Base-by-base conservation (phyloP, 2,113 vertebrate genomes). In the Boulengeromyrus knoepffleri region DNA sequence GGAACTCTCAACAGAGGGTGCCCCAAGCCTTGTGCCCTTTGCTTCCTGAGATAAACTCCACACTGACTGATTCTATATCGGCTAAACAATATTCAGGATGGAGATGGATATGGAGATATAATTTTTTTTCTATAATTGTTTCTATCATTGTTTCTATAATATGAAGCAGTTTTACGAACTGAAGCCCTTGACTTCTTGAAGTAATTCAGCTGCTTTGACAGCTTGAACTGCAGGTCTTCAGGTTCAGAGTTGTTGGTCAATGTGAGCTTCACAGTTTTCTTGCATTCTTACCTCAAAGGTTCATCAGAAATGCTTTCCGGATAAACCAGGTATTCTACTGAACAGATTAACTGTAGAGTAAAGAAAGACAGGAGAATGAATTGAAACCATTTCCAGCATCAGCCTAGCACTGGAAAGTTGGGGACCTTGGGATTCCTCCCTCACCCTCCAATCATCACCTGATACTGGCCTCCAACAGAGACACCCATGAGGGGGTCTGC, bases 401-500 rank as follows among this genome's bases (percentile, higher is more conserved):
- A 45, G 9, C 19, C 46, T 49, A 17, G 52, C 36, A 24, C 10
- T 45, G 87, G 36, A 58, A 5, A 83, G 21, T 45, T 39, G 17
- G 27, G 70, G 70, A 36, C 46, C 21, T 19, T 39, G 21, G 17
- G 19, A 21, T 17, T n/a, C 58, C 36, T 46, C 62, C 42, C 74
- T 10, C 13, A 24, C 46, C 17, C 47, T 21, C 5, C 10, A 39
- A 7, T 80, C 36, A 7, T 80, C 8, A 15, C 70, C n/a, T 47
- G 17, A 93, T 90, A 90, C 90, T 49, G 88, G 91, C 87, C 90
- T 85, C 90, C 85, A 87, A 62, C 31, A 87, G 88, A 91, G 1
- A 2, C 92, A 93, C 92, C 89, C 66, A 93, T 91, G 90, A 96
- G 95, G 94, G 62, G 90, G 92, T 85, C 50, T 0, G 0, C 49